phyloP scores from a whole-genome alignment of 2,888 invertebrate genomes.

The Plagodis dolabraria region DNA sequence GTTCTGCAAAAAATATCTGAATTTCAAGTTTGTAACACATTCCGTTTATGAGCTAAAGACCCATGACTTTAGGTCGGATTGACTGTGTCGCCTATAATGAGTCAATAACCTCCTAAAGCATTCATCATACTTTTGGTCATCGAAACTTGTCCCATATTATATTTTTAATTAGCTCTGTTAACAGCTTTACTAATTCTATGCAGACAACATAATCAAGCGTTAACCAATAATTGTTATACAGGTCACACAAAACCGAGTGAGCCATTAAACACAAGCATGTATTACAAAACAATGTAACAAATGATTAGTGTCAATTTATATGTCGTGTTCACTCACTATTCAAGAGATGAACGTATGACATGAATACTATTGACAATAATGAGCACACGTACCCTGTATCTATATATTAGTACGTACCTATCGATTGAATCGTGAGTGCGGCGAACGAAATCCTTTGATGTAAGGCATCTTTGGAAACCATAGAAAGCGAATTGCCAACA shows the following conservation, averaged over 20 bases:
- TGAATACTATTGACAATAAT: slow-evolving; percentile 52
- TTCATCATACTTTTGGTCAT: neutral
- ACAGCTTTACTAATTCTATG: slow-evolving; percentile 20
- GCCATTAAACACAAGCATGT: slow-evolving; percentile 40
- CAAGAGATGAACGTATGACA: slow-evolving; percentile 41
- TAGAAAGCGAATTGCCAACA: slow-evolving; percentile 67
- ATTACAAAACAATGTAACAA: slow-evolving; percentile 52
- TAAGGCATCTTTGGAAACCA: slow-evolving; percentile 52
- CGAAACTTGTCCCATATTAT: slow-evolving; percentile 8
- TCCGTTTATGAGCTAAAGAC: too few species aligned
- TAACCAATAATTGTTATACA: slow-evolving; percentile 27
- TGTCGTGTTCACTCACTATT: slow-evolving; percentile 47
- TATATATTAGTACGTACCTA: slow-evolving; percentile 33
- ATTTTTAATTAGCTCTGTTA: slow-evolving; percentile 21
- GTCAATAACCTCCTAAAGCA: neutral
- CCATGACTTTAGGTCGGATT: too few species aligned
- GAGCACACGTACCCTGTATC: neutral
- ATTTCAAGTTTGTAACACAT: too few species aligned
- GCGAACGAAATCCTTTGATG: slow-evolving; percentile 55
- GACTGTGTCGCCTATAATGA: too few species aligned
- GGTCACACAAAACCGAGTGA: slow-evolving; percentile 32
- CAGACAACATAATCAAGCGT: slow-evolving; percentile 34
- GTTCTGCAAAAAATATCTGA: too few species aligned
- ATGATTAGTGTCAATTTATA: slow-evolving; percentile 64
- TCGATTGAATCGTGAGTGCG: slow-evolving; percentile 50